Conservation (phyloP, 1,140 invertebrate species). For the Drosophila melanica region DNA sequence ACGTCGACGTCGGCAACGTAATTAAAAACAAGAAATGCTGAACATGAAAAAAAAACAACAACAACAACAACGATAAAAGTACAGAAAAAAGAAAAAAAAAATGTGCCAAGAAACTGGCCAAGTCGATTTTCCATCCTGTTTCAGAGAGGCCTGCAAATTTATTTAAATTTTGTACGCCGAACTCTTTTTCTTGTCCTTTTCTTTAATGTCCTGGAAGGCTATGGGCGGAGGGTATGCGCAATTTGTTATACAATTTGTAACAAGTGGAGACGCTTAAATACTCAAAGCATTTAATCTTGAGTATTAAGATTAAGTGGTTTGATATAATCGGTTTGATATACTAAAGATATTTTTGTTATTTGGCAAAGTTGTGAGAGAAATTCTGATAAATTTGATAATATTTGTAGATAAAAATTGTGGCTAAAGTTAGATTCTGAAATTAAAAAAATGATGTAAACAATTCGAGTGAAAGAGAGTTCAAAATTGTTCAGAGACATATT, state of each 20-base stretch:
- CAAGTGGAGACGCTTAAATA: background rate
- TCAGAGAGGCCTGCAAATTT: conserved; percentile 55
- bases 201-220: background rate
- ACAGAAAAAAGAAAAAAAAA: conserved; percentile 35
- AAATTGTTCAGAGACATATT: no score
- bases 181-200: conserved; percentile 61
- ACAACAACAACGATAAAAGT: conserved; percentile 25
- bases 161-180: conserved; percentile 68
- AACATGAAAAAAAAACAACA: conserved; percentile 23
- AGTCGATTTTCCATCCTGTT: conserved; percentile 17
- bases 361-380: no score
- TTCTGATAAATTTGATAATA: no score
- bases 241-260: background rate
- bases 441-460: no score
- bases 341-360: no score
- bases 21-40: conserved; percentile 78
- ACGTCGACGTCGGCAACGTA: conserved; percentile 64
- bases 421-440: no score
- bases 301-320: background rate
- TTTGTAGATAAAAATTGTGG: no score
- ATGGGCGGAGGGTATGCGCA: background rate
- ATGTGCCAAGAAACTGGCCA: conserved; percentile 69
- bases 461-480: no score
- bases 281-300: no score
- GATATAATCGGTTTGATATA: no score